Base-by-base conservation (phyloP, 2,888 invertebrate genomes). In the Hypena proboscidalis region DNA sequence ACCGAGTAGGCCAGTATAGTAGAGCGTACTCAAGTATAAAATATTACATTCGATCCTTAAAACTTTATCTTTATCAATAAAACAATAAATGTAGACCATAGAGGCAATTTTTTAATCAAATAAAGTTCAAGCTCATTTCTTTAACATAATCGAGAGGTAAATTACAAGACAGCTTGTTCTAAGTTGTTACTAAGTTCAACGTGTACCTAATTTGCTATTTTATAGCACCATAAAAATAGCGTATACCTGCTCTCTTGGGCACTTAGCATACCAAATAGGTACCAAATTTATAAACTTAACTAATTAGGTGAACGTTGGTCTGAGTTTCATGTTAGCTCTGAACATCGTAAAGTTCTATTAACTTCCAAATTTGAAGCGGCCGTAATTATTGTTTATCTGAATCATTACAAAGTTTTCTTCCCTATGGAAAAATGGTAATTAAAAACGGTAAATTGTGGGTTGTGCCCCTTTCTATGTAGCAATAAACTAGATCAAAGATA, bases 251-350 rank as follows among this genome's bases (percentile, higher is more conserved):
- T 78, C 74, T 70, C 58, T 59, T 54, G 73, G 70, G 77, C 74
- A 83, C 78, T 85, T 85, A 82, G 83, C 85, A 83, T 85, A 86
- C 80, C 84, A 85, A 86, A 85, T 86, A 85, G 83, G 86, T 80
- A 85, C 83, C 85, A 86, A 85, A 85, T 86, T 87, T 84, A 81
- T 77, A 85, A 87, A 86, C 76, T 85, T 85, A 78, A 75, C 80
- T 85, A 87, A 85, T 87, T 86, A 86, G 77, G 70, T 68, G 73
- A 70, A 71, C 70, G 74, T 76, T 71, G 72, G 73, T 73, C 74
- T 59, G 70, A 80, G 79, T 83, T 85, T 83, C 80, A 82, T 83
- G 80, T 85, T 86, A 82, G 74, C 82, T 76, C 70, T 63, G 69
- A 81, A 74, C 75, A 76, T 77, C 73, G 74, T 72, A 71, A 77